Evolutionary conservation across 2,113 vertebrate genomes (phyloP).

Genomic region (Trachemys scripta): DNA sequence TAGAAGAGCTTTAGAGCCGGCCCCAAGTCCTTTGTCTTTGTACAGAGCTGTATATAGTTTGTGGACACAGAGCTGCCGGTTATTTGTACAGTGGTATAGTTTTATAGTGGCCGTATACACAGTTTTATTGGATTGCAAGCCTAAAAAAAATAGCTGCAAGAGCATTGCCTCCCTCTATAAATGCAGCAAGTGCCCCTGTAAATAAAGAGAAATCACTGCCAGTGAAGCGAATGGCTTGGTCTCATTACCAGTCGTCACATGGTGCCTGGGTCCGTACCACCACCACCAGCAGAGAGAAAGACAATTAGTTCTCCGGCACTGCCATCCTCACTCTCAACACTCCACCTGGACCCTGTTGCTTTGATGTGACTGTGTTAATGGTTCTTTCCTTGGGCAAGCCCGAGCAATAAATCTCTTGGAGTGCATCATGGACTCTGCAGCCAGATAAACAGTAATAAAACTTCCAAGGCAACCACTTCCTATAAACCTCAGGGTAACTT

Average conservation of each 20-base stretch:
- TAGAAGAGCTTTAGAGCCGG: too few species aligned
- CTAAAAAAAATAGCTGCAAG: neutral
- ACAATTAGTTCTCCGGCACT: neutral
- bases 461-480: neutral
- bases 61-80: neutral
- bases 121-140: neutral
- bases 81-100: neutral
- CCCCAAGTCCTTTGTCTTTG: neutral
- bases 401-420: neutral
- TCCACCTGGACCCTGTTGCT: neutral
- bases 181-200: neutral
- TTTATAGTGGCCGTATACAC: neutral
- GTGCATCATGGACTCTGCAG: neutral
- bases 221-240: neutral
- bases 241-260: neutral
- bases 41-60: neutral
- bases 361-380: neutral
- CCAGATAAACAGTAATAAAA: neutral
- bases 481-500: neutral
- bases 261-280: neutral
- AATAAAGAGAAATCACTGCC: neutral
- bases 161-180: neutral
- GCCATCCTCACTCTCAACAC: neutral
- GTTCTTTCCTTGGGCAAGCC: neutral
- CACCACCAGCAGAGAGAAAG: neutral